Conservation (phyloP, 2,888 invertebrate species). For the Nineta flava region DNA sequence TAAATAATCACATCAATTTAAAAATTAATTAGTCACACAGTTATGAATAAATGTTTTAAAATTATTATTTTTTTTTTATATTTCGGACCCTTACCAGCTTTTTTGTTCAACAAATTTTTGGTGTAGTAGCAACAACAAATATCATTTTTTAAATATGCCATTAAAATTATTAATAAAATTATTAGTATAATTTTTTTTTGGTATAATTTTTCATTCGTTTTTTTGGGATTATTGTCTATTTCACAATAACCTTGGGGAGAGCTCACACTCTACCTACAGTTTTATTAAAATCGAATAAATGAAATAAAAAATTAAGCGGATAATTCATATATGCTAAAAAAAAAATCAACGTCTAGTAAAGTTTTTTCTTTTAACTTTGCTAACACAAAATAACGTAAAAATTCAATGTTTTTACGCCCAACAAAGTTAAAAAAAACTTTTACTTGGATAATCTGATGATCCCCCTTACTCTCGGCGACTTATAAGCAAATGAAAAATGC, state of each 20-base stretch:
- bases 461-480: conserved; percentile 6
- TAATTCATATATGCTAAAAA: not conserved
- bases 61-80: conserved; percentile 20
- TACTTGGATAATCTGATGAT: not conserved
- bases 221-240: conserved; percentile 29
- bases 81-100: conserved; percentile 35
- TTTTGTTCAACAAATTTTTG: conserved; percentile 7
- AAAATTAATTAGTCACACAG: not conserved
- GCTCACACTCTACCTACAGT: conserved; percentile 15
- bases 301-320: not conserved
- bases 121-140: not conserved
- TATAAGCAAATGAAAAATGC: not conserved
- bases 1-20: conserved; percentile 1
- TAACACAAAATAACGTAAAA: conserved; percentile 2
- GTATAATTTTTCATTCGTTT: not conserved
- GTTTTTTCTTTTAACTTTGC: not conserved
- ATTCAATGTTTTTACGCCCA: conserved; percentile 1
- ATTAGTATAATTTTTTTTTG: not conserved
- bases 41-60: conserved; percentile 8
- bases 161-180: not conserved
- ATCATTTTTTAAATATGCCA: not conserved
- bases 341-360: not conserved
- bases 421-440: not conserved
- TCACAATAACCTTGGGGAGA: conserved; percentile 30
- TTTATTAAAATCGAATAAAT: conserved; percentile 2